Evolutionary conservation across 1,140 invertebrate genomes (phyloP).

Genomic region (Ips typographus): DNA sequence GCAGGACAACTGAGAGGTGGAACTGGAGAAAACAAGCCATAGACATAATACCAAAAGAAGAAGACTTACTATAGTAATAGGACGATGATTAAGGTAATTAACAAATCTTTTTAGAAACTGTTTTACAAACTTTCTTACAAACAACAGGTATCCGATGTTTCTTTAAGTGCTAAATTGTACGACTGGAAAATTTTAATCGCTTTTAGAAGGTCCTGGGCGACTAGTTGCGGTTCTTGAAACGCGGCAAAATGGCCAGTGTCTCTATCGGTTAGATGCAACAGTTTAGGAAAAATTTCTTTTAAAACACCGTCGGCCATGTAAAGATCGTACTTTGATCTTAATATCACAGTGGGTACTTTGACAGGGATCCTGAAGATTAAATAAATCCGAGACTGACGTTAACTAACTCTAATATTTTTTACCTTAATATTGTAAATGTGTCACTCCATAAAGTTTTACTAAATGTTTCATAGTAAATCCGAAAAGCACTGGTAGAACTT

Average conservation of each 20-base stretch:
- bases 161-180: not conserved
- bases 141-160: too few species aligned
- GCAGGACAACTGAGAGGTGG: too few species aligned
- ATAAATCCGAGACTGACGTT: too few species aligned
- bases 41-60: too few species aligned
- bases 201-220: constrained; percentile 63
- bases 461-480: constrained; percentile 70
- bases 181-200: constrained; percentile 36
- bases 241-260: constrained; percentile 86
- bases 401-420: not conserved
- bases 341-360: constrained; percentile 64
- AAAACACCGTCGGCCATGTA: constrained; percentile 62
- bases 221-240: constrained; percentile 71
- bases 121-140: too few species aligned
- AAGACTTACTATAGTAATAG: too few species aligned
- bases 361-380: constrained; percentile 60
- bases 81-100: too few species aligned
- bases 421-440: constrained; percentile 8
- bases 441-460: constrained; percentile 16
- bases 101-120: too few species aligned
- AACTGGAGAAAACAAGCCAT: too few species aligned
- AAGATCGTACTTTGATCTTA: constrained; percentile 66
- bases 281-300: constrained; percentile 61
- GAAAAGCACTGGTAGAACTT: too few species aligned
- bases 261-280: constrained; percentile 64